phyloP scores from a whole-genome alignment of 2,797 vertebrate genomes.

The Syndactyla subalaris region DNA sequence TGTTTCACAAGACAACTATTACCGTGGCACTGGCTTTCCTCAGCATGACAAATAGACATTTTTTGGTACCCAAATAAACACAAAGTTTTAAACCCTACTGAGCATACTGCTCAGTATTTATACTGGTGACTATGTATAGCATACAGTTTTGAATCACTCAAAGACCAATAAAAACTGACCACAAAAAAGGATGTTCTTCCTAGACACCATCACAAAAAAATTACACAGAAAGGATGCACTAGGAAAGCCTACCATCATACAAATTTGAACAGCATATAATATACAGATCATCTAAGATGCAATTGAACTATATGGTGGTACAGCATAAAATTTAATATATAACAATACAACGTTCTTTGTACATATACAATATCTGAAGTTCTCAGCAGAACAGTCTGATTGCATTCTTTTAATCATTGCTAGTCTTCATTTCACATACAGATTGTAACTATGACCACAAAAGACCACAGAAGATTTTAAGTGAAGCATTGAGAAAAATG shows the following conservation, averaged over 20 bases:
- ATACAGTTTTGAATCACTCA: background rate
- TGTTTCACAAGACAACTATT: background rate
- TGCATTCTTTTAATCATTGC: background rate
- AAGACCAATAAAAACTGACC: background rate
- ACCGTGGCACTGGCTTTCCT: background rate
- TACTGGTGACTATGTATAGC: background rate
- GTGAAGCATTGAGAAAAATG: background rate
- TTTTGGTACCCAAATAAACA: background rate
- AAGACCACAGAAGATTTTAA: background rate
- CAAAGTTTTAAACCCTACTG: background rate
- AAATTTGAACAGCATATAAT: background rate
- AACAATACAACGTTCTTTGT: background rate
- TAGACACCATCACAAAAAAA: background rate
- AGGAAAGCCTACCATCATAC: background rate
- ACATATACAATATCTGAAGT: background rate
- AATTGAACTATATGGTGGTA: background rate
- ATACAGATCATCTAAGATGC: background rate
- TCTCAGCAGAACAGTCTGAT: background rate
- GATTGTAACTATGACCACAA: background rate
- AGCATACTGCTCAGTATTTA: background rate
- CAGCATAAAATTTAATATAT: background rate
- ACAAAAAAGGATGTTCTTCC: background rate
- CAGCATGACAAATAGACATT: background rate
- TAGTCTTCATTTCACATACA: background rate
- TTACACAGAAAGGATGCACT: background rate